Base-by-base conservation (phyloP, 2,888 invertebrate species). In the Eupithecia centaureata region DNA sequence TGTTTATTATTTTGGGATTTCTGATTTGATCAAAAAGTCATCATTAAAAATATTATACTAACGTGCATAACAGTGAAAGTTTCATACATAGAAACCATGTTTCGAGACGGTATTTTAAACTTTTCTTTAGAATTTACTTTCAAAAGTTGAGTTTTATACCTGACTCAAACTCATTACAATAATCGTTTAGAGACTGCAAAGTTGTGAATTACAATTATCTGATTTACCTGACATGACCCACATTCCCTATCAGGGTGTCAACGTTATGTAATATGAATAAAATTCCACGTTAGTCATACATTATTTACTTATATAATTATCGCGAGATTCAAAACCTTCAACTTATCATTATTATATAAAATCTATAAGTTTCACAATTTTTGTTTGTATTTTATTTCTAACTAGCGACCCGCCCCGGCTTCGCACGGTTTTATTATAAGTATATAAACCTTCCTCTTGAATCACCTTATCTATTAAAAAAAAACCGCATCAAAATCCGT, bases 201-300 rank as follows among this genome's bases (percentile, higher is more conserved):
- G 54, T 30, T n/a, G 15, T 54, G n/a, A 28, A 18, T 15, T 30
- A 13, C 27, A 1, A 10, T 30, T 56, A 56, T 56, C 54, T 3
- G 28, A 30, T 30, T 56, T 30, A 30, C 54, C 54, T 56, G 54
- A 56, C 30, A 28, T 28, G 54, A 18, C 18, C 54, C 18, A n/a
- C 7, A 22, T 47, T 47, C 47, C 22, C 10, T 47, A 47, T 47
- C 18, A 1, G 10, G 12, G 18, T 47, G 47, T 47, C 22, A 47
- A 47, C 47, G 47, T 18, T 18, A 47, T 47, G 47, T 22, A 18
- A 47, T 47, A 47, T 47, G 22, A 47, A 47, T 47, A 22, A 47
- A 47, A 47, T 47, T 47, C 22, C 47, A 47, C 47, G 10, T 18
- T 47, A 22, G 12, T 12, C 10, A 12, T 12, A 47, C 10, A 22